phyloP scores from a whole-genome alignment of 1,140 invertebrate species.

The Bombus turneri region DNA sequence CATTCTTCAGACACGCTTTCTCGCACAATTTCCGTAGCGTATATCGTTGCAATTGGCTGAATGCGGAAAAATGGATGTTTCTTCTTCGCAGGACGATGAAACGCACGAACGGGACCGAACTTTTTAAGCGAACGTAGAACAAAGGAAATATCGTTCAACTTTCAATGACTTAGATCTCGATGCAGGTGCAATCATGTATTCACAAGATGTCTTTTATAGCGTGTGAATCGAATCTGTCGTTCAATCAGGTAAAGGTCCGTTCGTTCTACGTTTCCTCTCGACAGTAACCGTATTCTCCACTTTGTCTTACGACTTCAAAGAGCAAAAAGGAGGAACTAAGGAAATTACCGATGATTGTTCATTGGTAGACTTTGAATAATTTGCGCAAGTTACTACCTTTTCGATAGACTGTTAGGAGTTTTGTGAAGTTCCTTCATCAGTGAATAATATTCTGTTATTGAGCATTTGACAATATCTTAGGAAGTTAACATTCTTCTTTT shows the following conservation, averaged over 20 bases:
- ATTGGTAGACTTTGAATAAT: neutral
- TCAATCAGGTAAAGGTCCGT: neutral
- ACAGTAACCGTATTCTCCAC: neutral
- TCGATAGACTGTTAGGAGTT: neutral
- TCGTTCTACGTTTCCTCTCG: neutral
- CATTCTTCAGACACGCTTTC: neutral
- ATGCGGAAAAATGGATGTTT: neutral
- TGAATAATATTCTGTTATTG: neutral
- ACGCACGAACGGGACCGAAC: neutral
- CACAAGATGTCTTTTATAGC: constrained; percentile 2
- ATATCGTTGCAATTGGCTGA: neutral
- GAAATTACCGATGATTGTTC: constrained; percentile 11
- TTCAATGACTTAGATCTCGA: neutral
- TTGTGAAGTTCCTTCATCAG: neutral
- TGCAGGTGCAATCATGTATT: constrained; percentile 13
- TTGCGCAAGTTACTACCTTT: neutral
- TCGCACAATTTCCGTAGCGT: neutral
- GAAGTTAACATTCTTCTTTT: neutral
- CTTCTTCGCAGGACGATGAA: neutral
- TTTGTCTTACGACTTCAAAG: neutral
- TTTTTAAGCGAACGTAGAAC: neutral
- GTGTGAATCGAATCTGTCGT: neutral
- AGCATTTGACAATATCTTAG: neutral
- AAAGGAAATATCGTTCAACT: constrained; percentile 9
- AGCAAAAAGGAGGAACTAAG: no score